Evolutionary conservation across 1,140 invertebrate species (phyloP).

Genomic region (Lordiphosa clarofinis): DNA sequence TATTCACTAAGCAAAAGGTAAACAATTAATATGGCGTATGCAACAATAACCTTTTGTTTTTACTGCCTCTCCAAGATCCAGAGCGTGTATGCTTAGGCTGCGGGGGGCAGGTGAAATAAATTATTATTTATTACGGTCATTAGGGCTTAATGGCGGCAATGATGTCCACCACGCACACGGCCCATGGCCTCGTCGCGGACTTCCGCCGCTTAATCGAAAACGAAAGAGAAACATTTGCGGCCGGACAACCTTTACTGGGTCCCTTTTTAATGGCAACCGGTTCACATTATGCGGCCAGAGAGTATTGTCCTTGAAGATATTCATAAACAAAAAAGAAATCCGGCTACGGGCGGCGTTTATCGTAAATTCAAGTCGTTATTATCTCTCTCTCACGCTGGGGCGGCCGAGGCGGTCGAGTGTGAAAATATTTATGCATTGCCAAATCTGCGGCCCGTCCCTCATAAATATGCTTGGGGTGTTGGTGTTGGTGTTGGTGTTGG

Average conservation of each 20-base stretch:
- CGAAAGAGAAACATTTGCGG: conserved; percentile 63
- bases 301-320: conserved; percentile 62
- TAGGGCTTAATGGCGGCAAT: conserved; percentile 75
- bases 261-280: conserved; percentile 69
- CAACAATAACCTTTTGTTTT: conserved; percentile 72
- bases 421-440: conserved; percentile 67
- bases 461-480: conserved; percentile 42
- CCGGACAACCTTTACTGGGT: conserved; percentile 54
- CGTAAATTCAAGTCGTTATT: conserved; percentile 71
- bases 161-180: conserved; percentile 65
- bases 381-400: conserved; percentile 27
- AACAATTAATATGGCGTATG: conserved; percentile 72
- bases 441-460: conserved; percentile 43
- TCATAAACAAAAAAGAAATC: conserved; percentile 43
- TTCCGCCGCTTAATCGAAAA: conserved; percentile 74
- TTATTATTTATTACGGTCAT: conserved; percentile 78
- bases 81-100: conserved; percentile 31
- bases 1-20: conserved; percentile 39
- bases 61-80: conserved; percentile 32
- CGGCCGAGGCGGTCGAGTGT: conserved; percentile 26
- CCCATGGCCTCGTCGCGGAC: conserved; percentile 40
- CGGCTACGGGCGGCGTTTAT: conserved; percentile 50
- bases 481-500: background rate
- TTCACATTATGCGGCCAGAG: conserved; percentile 62
- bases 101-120: conserved; percentile 67